Conservation (phyloP, 2,113 vertebrate genomes). For the Vulpes lagopus region DNA sequence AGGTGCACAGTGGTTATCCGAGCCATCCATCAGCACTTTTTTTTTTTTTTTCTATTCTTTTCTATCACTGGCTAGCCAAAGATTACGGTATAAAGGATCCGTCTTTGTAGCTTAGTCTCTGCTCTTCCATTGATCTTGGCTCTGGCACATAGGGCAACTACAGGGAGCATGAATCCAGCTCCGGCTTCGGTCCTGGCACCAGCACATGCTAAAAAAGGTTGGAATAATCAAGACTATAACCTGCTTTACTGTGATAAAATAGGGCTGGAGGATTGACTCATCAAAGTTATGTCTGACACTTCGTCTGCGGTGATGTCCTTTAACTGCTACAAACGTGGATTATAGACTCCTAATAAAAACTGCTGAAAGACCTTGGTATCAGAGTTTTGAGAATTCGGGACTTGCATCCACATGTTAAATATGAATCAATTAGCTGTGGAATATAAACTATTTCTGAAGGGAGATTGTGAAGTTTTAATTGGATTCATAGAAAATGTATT, state of each 20-base stretch:
- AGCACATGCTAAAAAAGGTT: neutral
- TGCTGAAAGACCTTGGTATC: neutral
- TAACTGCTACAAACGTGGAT: neutral
- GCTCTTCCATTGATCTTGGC: neutral
- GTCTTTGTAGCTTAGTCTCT: neutral
- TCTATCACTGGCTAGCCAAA: neutral
- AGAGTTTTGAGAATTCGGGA: neutral
- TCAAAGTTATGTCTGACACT: neutral
- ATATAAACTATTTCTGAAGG: neutral
- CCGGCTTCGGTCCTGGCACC: neutral
- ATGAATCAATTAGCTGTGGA: neutral
- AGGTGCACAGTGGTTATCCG: neutral
- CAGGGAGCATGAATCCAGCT: neutral
- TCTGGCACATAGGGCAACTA: neutral
- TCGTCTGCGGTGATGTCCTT: neutral
- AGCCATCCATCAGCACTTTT: neutral
- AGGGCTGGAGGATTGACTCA: neutral
- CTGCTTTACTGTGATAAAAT: neutral
- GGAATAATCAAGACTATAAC: neutral
- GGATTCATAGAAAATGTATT: neutral
- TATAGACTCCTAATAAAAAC: neutral
- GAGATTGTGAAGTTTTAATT: slow-evolving; percentile 25
- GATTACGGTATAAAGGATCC: neutral
- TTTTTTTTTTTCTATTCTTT: slow-evolving; percentile 43
- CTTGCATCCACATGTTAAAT: neutral